A percentile compares a stretch with the other conserved stretches of the same genome.
Evolutionary conservation across 1,140 invertebrate species (phyloP).

Genomic region (Homalodisca vitripennis): DNA sequence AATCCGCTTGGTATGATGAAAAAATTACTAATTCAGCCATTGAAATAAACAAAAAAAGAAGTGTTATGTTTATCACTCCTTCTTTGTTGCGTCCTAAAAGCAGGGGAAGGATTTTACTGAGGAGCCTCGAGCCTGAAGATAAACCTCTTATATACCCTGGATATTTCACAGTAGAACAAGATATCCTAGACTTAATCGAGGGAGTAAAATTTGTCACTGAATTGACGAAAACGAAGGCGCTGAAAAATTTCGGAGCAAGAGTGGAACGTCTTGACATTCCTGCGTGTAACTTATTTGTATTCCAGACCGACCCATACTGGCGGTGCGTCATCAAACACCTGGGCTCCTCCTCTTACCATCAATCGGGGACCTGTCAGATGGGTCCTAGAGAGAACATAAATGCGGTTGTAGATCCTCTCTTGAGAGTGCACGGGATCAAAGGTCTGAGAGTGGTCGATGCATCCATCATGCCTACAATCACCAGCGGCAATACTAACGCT

Average conservation of each 20-base stretch:
- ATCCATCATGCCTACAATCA: conserved; percentile 50
- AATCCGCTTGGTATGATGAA: neutral
- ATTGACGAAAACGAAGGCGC: conserved; percentile 34
- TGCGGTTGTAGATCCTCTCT: conserved; percentile 77
- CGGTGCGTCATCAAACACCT: conserved; percentile 82
- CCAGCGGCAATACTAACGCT: conserved; percentile 46
- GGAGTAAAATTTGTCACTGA: conserved; percentile 38
- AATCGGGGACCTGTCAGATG: conserved; percentile 80
- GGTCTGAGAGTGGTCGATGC: conserved; percentile 48
- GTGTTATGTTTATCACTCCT: neutral
- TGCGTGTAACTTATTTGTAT: conserved; percentile 71
- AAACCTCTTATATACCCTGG: conserved; percentile 16
- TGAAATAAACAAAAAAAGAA: neutral
- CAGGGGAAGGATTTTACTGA: conserved; percentile 6
- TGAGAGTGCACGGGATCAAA: conserved; percentile 49
- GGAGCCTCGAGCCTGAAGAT: neutral
- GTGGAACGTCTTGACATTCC: conserved; percentile 66
- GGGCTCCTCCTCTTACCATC: conserved; percentile 84
- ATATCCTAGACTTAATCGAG: neutral
- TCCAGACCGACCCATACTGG: conserved; percentile 75
- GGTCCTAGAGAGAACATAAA: conserved; percentile 68
- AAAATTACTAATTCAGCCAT: neutral
- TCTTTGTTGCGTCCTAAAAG: conserved; percentile 15
- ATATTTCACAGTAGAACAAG: conserved; percentile 11
- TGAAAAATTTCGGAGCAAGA: conserved; percentile 47